phyloP scores from a whole-genome alignment of 2,888 invertebrate species.

The Melanophora roralis region DNA sequence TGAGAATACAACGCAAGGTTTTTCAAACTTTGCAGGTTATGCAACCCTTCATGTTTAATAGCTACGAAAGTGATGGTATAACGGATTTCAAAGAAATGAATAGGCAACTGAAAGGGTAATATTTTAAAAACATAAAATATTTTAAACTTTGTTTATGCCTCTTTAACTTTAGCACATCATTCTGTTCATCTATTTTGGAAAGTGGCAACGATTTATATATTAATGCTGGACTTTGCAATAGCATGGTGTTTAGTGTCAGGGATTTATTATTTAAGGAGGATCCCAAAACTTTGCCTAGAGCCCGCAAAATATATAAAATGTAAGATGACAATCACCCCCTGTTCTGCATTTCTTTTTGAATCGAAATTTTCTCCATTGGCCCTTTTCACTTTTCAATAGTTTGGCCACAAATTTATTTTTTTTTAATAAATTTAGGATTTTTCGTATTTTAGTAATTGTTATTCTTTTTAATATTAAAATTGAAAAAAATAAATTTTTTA shows the following conservation, averaged over 20 bases:
- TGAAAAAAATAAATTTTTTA: no score
- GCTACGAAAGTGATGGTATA: constrained; percentile 67
- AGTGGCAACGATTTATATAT: neutral
- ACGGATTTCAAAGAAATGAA: constrained; percentile 54
- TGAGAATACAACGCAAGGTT: constrained; percentile 68
- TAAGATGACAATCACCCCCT: no score
- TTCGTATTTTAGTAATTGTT: no score
- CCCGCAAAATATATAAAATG: constrained; percentile 63
- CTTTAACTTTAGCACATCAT: neutral
- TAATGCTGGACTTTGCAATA: constrained; percentile 13
- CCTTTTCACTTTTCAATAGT: no score
- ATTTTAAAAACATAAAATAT: no score
- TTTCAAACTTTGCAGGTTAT: constrained; percentile 68
- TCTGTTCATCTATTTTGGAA: neutral
- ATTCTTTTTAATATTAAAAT: no score
- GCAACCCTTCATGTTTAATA: constrained; percentile 70
- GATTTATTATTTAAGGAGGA: constrained; percentile 67
- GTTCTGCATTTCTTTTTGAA: no score
- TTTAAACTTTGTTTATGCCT: neutral
- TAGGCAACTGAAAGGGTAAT: constrained; percentile 1
- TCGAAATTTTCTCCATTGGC: no score
- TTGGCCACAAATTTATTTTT: no score
- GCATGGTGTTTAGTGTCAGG: constrained; percentile 67
- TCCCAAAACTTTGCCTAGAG: constrained; percentile 59
- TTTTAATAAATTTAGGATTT: no score